Evolutionary conservation across 2,888 invertebrate species (phyloP), one percentile per base, ranked within the genome.

Genomic region (Macaria liturata): DNA sequence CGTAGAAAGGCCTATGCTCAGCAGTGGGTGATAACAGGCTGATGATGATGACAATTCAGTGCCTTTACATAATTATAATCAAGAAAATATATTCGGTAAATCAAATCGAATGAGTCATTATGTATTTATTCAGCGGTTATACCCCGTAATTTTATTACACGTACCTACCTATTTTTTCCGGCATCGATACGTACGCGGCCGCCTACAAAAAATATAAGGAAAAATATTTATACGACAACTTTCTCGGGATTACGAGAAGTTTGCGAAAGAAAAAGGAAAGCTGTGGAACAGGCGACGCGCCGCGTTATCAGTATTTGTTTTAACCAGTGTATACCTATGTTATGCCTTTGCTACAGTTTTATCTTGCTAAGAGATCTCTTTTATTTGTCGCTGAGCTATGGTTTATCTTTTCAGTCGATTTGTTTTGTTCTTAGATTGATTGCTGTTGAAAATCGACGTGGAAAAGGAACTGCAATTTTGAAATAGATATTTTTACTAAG

Each of bases 171-270:
- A 46, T 40, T 61, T 59, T 57, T 57, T 59, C 42, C 48, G 49
- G 39, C 47, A 32, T 9, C 20, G 32, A 54, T 51, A 59, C 30
- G 34, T 51, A 53, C 9, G 47, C 37, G 45, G 37, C 43, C 45
- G 39, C 52, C 31, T 39, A 44, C 46, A 55, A 55, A 58, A 64
- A 62, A 54, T 55, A 59, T 46, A 50, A 57, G 59, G 40, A 61
- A 61, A 58, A 61, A 57, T 49, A 46, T 48, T 62, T 61, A 53
- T 62, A 59, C 51, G 59, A 39, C 57, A 63, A 65, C 59, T 66
- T 64, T 59, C 42, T 47, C 44, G 47, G 65, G 62, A 63, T 66
- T 64, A 62, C 51, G 54, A 52, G 34, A 66, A 61, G 62, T 61
- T 62, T 45, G 40, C 45, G 57, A 40, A 62, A 64, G 50, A 46